Evolutionary conservation across 2,113 vertebrate genomes (phyloP), one percentile per base, ranked within the genome.

Genomic region (Cyprinus carpio): DNA sequence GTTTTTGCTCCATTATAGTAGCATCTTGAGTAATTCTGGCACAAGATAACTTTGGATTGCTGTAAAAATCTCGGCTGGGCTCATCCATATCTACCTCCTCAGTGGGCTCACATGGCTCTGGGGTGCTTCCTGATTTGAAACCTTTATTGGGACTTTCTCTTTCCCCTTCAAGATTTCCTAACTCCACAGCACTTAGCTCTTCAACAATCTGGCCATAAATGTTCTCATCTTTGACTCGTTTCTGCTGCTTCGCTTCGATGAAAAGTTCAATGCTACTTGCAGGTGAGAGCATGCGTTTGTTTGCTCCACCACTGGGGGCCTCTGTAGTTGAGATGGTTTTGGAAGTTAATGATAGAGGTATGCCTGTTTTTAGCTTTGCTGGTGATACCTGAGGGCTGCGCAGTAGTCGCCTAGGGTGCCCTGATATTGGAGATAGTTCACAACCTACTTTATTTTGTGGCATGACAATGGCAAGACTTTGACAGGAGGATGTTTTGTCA

Each of bases 181-280:
- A 92, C 92, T 99, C 98, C 75, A 98, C 97, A 1, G 98, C 98
- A 58, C 98, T 97, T 75, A 99, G 92, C 83, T 99, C 98, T 92
- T 99, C 96, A 6, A 98, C 97, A 54, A 99, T 99, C 91, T 99
- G 97, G 10, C 98, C 98, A 29, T 98, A 99, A 96, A 99, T 99
- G 88, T 96, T 96, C 89, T 99, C 98, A 87, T 99, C 98, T 87
- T 99, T 99, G 85, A 98, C 97, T 72, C 97, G 95, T 88, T 99
- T 99, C 89, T 99, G 97, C 91, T 99, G 97, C 90, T 98, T 99
- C 1, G 97, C 97, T 90, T 99, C 97, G 92, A 97, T 96, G 91
- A 99, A 97, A 51, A 98, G 95, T 64, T 99, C 98, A 85, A 99
- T 90, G 92, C 98, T 99, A 92, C 98, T 99, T 85, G 97, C 97